Conservation (phyloP, 2,797 vertebrate species). For the Thripadectes ignobilis region DNA sequence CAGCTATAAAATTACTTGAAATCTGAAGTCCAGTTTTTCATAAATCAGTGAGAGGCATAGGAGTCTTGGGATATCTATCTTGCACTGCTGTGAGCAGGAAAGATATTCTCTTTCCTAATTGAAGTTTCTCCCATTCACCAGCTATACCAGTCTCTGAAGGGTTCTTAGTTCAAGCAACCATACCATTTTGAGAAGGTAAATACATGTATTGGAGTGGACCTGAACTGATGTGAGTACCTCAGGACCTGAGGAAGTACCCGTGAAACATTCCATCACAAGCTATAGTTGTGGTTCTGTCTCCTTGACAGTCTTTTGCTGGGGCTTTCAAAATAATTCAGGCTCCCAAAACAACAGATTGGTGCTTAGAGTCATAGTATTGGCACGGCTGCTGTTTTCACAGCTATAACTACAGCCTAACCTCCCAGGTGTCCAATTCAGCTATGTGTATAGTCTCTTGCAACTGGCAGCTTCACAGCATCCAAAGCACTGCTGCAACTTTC, state of each 20-base stretch:
- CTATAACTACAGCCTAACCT: slow-evolving; percentile 16
- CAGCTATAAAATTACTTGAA: not conserved
- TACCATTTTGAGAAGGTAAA: not conserved
- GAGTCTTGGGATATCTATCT: not conserved
- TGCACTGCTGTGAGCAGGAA: not conserved
- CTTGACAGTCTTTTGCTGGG: not conserved
- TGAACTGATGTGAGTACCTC: not conserved
- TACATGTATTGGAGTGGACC: not conserved
- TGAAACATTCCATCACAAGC: not conserved
- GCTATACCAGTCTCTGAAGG: not conserved
- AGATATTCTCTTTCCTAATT: not conserved
- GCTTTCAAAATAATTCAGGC: slow-evolving; percentile 22
- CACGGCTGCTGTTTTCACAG: slow-evolving; percentile 41
- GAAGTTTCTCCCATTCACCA: not conserved
- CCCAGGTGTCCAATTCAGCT: slow-evolving; percentile 53
- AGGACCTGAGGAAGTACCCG: not conserved
- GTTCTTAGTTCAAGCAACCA: not conserved
- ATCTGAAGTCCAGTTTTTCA: not conserved
- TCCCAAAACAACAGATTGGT: slow-evolving; percentile 36
- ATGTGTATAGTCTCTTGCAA: not conserved
- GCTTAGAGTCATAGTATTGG: not conserved
- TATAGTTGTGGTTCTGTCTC: not conserved
- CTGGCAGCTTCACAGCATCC: not conserved
- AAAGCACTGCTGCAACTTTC: not conserved
- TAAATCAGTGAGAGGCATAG: not conserved